A percentile compares a stretch with the other conserved stretches of the same genome.
phyloP scores from a whole-genome alignment of 2,113 vertebrate genomes.

The Acanthochromis polyacanthus region DNA sequence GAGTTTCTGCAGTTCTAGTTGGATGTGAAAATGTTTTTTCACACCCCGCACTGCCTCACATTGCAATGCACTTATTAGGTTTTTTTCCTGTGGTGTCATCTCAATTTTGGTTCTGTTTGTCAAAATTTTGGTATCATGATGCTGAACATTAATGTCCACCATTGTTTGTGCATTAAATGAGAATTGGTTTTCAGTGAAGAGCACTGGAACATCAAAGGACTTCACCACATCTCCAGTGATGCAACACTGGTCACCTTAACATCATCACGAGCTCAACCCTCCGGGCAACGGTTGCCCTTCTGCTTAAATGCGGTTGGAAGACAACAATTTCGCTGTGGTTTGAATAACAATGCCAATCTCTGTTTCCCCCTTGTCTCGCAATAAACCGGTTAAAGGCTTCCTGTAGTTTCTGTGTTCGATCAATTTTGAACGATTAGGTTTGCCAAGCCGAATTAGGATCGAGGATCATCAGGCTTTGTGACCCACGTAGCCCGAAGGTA shows the following conservation, averaged over 20 bases:
- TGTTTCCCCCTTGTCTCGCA: slow-evolving; percentile 68
- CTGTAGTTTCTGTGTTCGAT: slow-evolving; percentile 66
- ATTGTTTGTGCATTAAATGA: slow-evolving; percentile 12
- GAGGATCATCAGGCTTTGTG: slow-evolving; percentile 74
- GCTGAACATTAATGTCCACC: background rate
- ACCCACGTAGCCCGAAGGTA: slow-evolving; percentile 69
- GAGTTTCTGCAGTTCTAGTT: no score
- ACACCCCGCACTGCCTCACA: no score
- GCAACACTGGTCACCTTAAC: slow-evolving; percentile 69
- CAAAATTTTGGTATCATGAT: no score
- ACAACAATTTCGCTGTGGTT: slow-evolving; percentile 67
- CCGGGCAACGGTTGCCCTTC: slow-evolving; percentile 54
- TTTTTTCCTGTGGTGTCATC: no score
- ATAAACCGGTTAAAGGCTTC: slow-evolving; percentile 66
- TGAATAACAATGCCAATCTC: slow-evolving; percentile 73
- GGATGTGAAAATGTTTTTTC: no score
- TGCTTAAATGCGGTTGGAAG: slow-evolving; percentile 45
- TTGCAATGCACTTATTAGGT: no score
- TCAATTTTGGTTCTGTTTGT: no score
- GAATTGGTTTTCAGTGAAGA: slow-evolving; percentile 57
- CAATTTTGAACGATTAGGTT: slow-evolving; percentile 75
- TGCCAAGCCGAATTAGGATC: slow-evolving; percentile 80
- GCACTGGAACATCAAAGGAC: slow-evolving; percentile 64
- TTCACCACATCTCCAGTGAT: slow-evolving; percentile 35
- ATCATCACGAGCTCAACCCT: slow-evolving; percentile 73